These are phyloP conservation scores for Thunnus thynnus DNA, from an alignment of 2,113 vertebrate genomes.

Conservation along the genomic window DNA sequence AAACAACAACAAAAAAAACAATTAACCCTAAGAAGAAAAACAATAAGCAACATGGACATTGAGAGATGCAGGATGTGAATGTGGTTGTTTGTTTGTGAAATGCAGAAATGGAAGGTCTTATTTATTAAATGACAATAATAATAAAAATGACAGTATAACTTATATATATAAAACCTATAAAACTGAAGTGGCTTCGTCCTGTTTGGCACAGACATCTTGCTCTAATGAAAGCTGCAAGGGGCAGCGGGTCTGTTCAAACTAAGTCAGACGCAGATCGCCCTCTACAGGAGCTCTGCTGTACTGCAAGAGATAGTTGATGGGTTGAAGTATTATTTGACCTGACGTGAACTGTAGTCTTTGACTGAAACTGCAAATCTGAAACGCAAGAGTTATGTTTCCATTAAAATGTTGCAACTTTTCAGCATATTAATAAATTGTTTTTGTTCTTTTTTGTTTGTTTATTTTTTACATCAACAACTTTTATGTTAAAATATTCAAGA, in stretches of 20 bases:
- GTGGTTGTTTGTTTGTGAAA: too few species aligned
- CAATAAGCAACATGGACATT: background rate
- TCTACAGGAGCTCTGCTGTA: constrained; percentile 2
- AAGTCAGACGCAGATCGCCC: background rate
- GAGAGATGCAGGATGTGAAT: background rate
- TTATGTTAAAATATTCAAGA: too few species aligned
- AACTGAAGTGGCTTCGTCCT: background rate
- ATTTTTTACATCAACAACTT: too few species aligned
- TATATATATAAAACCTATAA: background rate
- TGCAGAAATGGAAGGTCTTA: too few species aligned
- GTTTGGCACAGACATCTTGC: background rate
- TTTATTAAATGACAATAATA: too few species aligned
- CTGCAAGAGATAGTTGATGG: background rate
- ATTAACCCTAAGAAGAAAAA: background rate
- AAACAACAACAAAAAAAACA: background rate
- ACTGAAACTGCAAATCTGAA: too few species aligned
- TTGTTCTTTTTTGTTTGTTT: too few species aligned
- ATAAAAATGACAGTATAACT: background rate
- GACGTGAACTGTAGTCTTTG: too few species aligned
- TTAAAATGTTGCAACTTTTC: too few species aligned
- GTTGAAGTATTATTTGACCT: too few species aligned
- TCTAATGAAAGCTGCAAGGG: background rate
- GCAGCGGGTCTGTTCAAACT: background rate
- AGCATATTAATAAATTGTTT: too few species aligned
- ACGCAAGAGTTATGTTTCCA: too few species aligned